These are phyloP conservation scores for Glaucidium brasilianum DNA, from an alignment of 2,113 vertebrate genomes.

Conservation along the genomic window DNA sequence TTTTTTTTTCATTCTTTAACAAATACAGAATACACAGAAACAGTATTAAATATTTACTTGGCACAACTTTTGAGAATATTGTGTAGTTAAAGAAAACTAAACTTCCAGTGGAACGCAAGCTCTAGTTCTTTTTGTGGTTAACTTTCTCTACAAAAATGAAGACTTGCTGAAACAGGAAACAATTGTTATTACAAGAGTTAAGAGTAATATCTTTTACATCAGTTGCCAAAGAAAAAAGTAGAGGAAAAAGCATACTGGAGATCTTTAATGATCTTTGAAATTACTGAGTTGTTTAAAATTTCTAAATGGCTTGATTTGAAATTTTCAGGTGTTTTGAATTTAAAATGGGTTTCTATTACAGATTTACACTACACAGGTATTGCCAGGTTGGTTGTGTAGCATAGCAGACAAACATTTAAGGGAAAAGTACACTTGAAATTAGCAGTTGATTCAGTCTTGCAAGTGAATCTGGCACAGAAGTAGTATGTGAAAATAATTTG, in stretches of 20 bases:
- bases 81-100: neutral
- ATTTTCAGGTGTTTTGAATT: neutral
- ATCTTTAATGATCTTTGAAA: neutral
- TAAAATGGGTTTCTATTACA: neutral
- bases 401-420: neutral
- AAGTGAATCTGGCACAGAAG: neutral
- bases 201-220: neutral
- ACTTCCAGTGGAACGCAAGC: neutral
- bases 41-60: neutral
- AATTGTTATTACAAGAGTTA: constrained; percentile 27
- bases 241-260: neutral
- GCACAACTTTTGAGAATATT: neutral
- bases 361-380: neutral
- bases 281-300: neutral
- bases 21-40: neutral
- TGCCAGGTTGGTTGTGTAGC: neutral
- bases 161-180: constrained; percentile 52
- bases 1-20: neutral
- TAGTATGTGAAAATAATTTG: neutral
- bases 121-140: constrained; percentile 12
- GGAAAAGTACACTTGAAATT: neutral
- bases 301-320: neutral
- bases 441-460: neutral
- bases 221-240: neutral
- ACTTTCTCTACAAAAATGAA: constrained; percentile 60